phyloP scores from a whole-genome alignment of 2,888 invertebrate genomes.

The Cataglyphis albicans region DNA sequence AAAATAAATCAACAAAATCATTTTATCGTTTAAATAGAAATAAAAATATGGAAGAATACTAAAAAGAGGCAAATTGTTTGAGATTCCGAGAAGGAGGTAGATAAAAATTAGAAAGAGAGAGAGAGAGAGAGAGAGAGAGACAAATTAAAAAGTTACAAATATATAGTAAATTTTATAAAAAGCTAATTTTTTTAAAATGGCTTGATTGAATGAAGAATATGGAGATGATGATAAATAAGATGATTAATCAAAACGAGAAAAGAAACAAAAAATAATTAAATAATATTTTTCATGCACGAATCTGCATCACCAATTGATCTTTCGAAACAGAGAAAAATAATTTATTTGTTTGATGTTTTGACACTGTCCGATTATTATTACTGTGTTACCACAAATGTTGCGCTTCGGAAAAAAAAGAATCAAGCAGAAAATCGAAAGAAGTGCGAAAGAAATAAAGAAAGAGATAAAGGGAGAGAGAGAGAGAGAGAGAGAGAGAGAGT shows the following conservation, averaged over 20 bases:
- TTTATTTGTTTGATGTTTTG: conserved; percentile 78
- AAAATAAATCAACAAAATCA: background rate
- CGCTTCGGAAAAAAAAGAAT: conserved; percentile 47
- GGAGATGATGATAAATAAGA: no score
- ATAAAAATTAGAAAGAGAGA: no score
- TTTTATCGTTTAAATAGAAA: background rate
- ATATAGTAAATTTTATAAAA: background rate
- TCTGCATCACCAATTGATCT: background rate
- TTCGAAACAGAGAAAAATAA: conserved; percentile 58
- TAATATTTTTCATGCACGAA: background rate
- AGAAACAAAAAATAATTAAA: background rate
- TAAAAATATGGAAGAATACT: background rate
- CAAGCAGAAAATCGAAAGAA: conserved; percentile 33
- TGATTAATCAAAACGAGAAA: background rate
- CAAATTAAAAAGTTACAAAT: background rate
- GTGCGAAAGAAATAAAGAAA: conserved; percentile 53
- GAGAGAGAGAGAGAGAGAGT: background rate
- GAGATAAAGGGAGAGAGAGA: conserved; percentile 52
- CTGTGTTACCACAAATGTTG: conserved; percentile 78
- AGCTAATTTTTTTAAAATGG: background rate
- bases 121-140: background rate
- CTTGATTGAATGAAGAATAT: background rate
- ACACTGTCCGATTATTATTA: conserved; percentile 67
- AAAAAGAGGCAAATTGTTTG: background rate
- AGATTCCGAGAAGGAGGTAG: background rate